A percentile compares a stretch with the other conserved stretches of the same genome.
phyloP scores from a whole-genome alignment of 2,113 vertebrate species.

The Mohoua ochrocephala region DNA sequence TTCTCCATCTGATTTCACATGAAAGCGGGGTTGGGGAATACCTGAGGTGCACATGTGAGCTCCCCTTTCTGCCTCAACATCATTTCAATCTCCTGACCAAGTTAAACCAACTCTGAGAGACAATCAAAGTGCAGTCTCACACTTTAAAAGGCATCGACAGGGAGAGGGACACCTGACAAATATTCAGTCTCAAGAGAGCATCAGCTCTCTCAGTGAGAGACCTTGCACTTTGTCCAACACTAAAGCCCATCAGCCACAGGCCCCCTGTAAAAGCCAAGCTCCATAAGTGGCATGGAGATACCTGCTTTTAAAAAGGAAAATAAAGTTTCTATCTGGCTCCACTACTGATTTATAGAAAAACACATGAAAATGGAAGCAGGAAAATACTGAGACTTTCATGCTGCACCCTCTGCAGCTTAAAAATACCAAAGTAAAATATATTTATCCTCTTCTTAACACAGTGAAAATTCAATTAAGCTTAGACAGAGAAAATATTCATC shows the following conservation, averaged over 20 bases:
- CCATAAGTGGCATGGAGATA: neutral
- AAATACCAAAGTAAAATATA: neutral
- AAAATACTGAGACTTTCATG: neutral
- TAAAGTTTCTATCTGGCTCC: neutral
- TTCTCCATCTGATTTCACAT: neutral
- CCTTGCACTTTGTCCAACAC: neutral
- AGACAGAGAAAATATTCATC: neutral
- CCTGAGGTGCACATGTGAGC: accelerated
- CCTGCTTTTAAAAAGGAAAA: neutral
- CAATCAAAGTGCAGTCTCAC: neutral
- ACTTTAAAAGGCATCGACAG: neutral
- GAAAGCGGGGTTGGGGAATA: neutral
- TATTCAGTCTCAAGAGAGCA: neutral
- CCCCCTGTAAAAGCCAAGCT: neutral
- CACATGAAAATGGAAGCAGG: neutral
- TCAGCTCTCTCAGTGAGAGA: neutral
- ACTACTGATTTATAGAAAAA: neutral
- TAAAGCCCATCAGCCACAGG: neutral
- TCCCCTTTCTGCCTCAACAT: neutral
- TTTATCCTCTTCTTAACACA: neutral
- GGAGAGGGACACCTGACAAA: neutral
- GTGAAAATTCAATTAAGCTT: neutral
- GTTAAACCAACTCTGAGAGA: neutral
- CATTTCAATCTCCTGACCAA: neutral
- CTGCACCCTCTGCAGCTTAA: neutral